Evolutionary conservation across 2,888 invertebrate genomes (phyloP), one percentile per base, ranked within the genome.

Genomic region (Malthinus flaveolus): DNA sequence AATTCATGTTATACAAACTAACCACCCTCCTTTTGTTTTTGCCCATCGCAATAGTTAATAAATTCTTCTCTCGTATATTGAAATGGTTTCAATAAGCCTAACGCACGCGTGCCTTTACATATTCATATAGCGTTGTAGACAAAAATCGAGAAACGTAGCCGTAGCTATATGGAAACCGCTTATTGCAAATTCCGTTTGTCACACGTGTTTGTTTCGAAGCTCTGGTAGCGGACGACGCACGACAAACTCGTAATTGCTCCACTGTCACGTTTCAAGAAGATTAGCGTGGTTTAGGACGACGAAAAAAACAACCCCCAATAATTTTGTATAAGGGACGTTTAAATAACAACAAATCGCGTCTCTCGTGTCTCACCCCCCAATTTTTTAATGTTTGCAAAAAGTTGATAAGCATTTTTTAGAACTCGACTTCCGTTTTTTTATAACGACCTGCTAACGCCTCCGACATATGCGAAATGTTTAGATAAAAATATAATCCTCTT

Each of bases 401-500:
- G 5, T 23, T 3, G 23, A 23, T 23, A 23, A 23, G 23, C 2
- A 23, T 23, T 23, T 23, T 23, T 23, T 23, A 23, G 2, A 5
- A 23, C 23, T 23, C 5, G 5, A 23, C 23, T 2, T 23, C 23
- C 3, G 23, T 23, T 23, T 23, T 23, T 23, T 23, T 23, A 23
- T 23, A 23, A 69, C 68, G 67, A 68, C 63, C 67, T 66, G 68
- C 67, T 65, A 72, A 67, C 66, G 64, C 64, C 52, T 64, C 56
- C 66, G 67, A 73, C 75, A 74, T 74, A 73, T 73, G 75, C 69
- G 70, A 65, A 70, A 68, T 71, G 72, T 75, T 74, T 73, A 73
- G 73, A 73, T 73, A 73, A 73, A 73, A 73, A 75, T 73, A 74
- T 75, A 75, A 75, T 73, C 75, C 71, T 67, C 72, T 74, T 71